phyloP scores from a whole-genome alignment of 2,888 invertebrate species.

The Mesodorylaimus sp. region DNA sequence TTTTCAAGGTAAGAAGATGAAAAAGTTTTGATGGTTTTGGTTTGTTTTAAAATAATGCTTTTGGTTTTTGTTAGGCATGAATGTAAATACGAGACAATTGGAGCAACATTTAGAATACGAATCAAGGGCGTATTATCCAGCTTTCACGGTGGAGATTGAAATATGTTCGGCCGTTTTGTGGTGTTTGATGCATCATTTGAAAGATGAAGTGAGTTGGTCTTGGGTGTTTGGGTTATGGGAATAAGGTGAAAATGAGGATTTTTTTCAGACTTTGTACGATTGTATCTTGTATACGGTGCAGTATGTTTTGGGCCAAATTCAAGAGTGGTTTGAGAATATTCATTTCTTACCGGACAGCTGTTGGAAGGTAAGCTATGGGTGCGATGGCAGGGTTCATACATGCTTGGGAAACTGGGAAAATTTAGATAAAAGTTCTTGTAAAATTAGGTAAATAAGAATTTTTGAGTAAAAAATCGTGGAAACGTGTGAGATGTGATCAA shows the following conservation, averaged over 20 bases:
- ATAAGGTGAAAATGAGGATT: too few relatives aligned
- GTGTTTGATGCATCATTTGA: conserved; percentile 74
- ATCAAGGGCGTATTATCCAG: conserved; percentile 87
- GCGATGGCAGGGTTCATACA: too few relatives aligned
- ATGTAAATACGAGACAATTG: conserved; percentile 75
- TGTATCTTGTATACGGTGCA: conserved; percentile 6
- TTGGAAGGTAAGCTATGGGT: conserved; percentile 3
- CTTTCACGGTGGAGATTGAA: conserved; percentile 89
- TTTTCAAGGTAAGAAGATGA: conserved; percentile 55
- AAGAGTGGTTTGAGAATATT: conserved; percentile 8
- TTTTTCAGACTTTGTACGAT: conserved; percentile 5
- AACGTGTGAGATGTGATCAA: too few relatives aligned
- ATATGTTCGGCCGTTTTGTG: conserved; percentile 95
- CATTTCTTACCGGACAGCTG: neutral
- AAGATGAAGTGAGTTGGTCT: conserved; percentile 42
- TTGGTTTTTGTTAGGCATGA: conserved; percentile 54
- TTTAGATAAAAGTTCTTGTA: too few relatives aligned
- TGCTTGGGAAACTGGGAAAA: too few relatives aligned
- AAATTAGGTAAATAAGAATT: neutral
- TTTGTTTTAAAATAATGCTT: conserved; percentile 4
- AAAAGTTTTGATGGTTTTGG: neutral
- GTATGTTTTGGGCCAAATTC: conserved; percentile 1
- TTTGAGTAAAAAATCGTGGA: neutral
- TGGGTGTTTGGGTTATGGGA: too few relatives aligned
- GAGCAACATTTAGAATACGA: conserved; percentile 86